Base-by-base conservation (phyloP, 2,797 vertebrate genomes). In the Takifugu rubripes region DNA sequence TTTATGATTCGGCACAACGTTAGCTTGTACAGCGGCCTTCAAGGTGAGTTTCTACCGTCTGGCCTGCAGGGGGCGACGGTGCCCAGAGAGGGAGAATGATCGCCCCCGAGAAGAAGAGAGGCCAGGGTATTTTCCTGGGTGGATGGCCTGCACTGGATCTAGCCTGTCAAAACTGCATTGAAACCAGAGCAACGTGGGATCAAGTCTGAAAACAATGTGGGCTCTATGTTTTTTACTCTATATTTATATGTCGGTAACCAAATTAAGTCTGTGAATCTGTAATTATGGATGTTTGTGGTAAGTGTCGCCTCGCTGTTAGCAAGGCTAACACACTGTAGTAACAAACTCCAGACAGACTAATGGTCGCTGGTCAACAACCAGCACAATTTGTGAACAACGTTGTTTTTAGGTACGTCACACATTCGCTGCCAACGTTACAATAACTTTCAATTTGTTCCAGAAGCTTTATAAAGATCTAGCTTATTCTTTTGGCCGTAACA, bases 61-160 rank as follows among this genome's bases (percentile, higher is more conserved):
- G 1, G 33, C 52, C 75, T 55, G 48, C 8, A 64, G 75, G 44
- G 7, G 81, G 69, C 42, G 54, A 0, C 64, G 45, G 5, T 0
- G 21, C 42, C 15, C 26, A 45, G 14, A 31, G 16, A 31, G 17
- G 25, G 43, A 44, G 16, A 5, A 47, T 11, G 11, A 16, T 31
- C 16, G 31, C 8, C 31, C 3, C 8, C 9, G n/a, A 56, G 75
- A 73, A 70, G 74, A 69, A 80, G 78, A 78, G 42, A 59, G 62
- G 52, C 48, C 52, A 36, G 25, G 56, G 69, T 61, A 75, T 84
- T 82, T 83, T 78, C 66, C 74, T 76, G 64, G 66, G 63, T 77
- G 78, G 78, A 76, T 59, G 84, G 84, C 83, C 86, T 84, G 36
- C 53, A 58, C 72, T 72, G 72, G 82, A 84, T 72, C 63, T 36